Evolutionary conservation across 2,113 vertebrate genomes (phyloP), one percentile per base, ranked within the genome.

Genomic region (Podarcis muralis): DNA sequence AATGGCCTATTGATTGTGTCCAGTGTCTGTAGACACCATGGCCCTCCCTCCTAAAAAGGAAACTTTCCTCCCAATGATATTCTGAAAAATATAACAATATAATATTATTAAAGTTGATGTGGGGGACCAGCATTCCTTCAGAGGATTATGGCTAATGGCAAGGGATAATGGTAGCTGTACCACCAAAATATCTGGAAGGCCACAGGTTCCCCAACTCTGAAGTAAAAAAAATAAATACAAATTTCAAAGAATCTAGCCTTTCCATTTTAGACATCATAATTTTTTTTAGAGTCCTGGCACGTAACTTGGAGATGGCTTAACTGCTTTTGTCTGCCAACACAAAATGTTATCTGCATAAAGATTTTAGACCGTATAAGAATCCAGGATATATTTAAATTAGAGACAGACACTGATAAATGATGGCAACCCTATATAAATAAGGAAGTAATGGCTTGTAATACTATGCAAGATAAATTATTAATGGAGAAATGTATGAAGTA

Each of bases 401-500:
- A 86, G 16, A 23, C 8, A 3, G n/a, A 68, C 30, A 32, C 22
- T 48, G 40, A 79, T 48, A 69, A 53, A 35, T 79, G 69, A 87
- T 69, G n/a, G 30, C 22, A 53, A 43, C 43, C n/a, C 65, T 35
- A 71, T 80, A 57, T 71, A 71, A 87, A 32, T 71, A 78, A 89
- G 87, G 82, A 18, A 1, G 0, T 37, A 59, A 81, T 1, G 32
- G 1, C 48, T 68, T 93, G n/a, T 35, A 87, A 88, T 83, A 4
- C 40, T 66, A 25, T 48, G n/a, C 43, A 68, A 27, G 11, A 23
- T 57, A 81, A 81, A 84, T 69, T 86, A 82, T 83, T 40, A 76
- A 76, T 88, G 91, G 20, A 3, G 91, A 89, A 71, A 87, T 89
- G 12, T 62, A 81, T 57, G 3, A 4, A 82, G 2, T 59, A 65